Conservation (phyloP, 2,888 invertebrate genomes). For the Tetragnatha montana region DNA sequence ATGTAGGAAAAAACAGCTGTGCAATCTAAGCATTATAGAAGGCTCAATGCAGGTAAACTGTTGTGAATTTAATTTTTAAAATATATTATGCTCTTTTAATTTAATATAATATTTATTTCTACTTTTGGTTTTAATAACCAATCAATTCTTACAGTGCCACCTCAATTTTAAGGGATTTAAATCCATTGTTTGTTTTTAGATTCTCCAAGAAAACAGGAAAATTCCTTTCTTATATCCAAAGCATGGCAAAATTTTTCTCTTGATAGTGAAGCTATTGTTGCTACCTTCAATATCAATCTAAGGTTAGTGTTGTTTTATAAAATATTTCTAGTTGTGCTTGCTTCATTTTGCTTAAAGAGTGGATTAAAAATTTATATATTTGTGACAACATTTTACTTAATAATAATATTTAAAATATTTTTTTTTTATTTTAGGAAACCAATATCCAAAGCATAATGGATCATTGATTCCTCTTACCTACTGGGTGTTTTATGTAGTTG, state of each 20-base stretch:
- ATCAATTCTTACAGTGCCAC: no score
- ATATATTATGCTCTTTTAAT: no score
- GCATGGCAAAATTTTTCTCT: conserved; percentile 60
- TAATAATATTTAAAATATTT: not conserved
- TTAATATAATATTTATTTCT: no score
- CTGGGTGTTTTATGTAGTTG: no score
- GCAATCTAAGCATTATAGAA: conserved; percentile 28
- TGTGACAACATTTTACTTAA: not conserved
- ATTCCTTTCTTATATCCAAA: conserved; percentile 27
- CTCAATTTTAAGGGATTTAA: no score
- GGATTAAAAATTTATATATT: no score
- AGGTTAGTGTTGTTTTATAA: conserved; percentile 12
- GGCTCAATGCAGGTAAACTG: conserved; percentile 11
- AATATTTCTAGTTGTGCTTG: not conserved
- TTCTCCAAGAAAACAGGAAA: conserved; percentile 1
- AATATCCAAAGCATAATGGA: no score
- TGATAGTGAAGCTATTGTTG: conserved; percentile 49
- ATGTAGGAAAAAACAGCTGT: conserved; percentile 7
- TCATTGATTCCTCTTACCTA: no score
- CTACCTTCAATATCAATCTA: conserved; percentile 49
- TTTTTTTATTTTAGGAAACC: not conserved
- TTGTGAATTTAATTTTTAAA: no score
- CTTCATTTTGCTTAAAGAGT: no score
- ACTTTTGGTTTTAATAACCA: no score
- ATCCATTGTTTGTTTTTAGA: conserved; percentile 14